These are phyloP conservation scores for Phrynocephalus forsythii DNA, from an alignment of 2,797 vertebrate species.

Conservation along the genomic window DNA sequence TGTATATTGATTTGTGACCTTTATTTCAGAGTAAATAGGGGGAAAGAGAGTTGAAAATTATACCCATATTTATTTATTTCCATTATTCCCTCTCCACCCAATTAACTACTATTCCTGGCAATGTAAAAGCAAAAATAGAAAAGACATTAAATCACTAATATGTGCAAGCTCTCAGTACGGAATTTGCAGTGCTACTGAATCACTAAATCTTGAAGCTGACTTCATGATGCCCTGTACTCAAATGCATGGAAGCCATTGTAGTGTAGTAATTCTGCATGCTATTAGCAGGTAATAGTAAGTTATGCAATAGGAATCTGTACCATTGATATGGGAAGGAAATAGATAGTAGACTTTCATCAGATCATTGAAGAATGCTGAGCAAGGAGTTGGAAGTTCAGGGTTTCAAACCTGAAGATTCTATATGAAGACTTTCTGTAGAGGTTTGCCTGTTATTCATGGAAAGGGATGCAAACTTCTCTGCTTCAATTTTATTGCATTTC, in stretches of 20 bases:
- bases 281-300: background rate
- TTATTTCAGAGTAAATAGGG: too few species aligned
- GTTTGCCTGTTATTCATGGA: too few species aligned
- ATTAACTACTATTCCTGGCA: background rate
- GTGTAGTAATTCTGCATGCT: background rate
- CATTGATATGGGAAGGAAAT: background rate
- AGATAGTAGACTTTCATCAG: background rate
- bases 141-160: background rate
- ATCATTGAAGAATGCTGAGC: background rate
- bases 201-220: background rate
- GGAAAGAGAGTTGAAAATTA: too few species aligned
- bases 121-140: background rate
- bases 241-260: background rate
- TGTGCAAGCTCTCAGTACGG: background rate
- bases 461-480: too few species aligned
- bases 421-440: too few species aligned
- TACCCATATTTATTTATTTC: background rate
- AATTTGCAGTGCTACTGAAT: background rate
- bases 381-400: background rate
- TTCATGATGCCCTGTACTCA: background rate
- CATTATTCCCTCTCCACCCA: background rate
- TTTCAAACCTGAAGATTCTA: too few species aligned
- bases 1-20: background rate
- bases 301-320: background rate
- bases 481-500: too few species aligned